A percentile compares a stretch with the other conserved stretches of the same genome.
Conservation (phyloP, 1,140 invertebrate genomes). For the Aphaenogaster ashmeadi region DNA sequence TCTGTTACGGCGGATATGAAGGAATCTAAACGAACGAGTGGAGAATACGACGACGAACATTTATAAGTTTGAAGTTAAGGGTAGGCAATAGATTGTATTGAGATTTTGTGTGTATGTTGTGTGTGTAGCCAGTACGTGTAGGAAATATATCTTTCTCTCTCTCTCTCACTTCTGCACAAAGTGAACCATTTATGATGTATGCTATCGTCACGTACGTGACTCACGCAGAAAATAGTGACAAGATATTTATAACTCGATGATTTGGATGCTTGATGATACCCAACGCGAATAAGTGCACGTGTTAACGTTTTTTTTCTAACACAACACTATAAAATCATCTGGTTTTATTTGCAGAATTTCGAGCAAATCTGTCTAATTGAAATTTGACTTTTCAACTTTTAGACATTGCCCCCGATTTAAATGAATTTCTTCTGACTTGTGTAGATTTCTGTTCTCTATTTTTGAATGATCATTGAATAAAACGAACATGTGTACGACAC, state of each 20-base stretch:
- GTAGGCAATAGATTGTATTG: constrained; percentile 84
- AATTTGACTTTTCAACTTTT: constrained; percentile 39
- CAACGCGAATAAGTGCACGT: constrained; percentile 61
- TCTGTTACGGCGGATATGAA: constrained; percentile 54
- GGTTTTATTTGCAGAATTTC: constrained; percentile 44
- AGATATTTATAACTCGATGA: constrained; percentile 68
- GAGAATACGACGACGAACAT: constrained; percentile 68
- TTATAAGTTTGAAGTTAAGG: constrained; percentile 83
- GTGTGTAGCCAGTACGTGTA: constrained; percentile 85
- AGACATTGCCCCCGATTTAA: constrained; percentile 24
- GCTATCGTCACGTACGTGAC: constrained; percentile 55
- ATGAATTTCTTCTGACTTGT: constrained; percentile 74
- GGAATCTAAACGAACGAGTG: constrained; percentile 42
- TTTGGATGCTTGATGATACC: constrained; percentile 64
- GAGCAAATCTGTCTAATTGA: constrained; percentile 29
- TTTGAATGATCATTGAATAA: constrained; percentile 83
- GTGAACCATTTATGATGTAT: constrained; percentile 57
- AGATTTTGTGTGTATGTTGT: constrained; percentile 86
- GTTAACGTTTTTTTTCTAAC: constrained; percentile 49
- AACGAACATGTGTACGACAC: constrained; percentile 75
- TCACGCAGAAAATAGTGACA: constrained; percentile 64
- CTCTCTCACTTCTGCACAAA: constrained; percentile 62
- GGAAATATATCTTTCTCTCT: constrained; percentile 38
- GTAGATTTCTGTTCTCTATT: constrained; percentile 82
- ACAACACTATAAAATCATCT: constrained; percentile 38